Evolutionary conservation across 2,797 vertebrate species (phyloP), one percentile per base, ranked within the genome.

Genomic region (Sandelia bainsii): DNA sequence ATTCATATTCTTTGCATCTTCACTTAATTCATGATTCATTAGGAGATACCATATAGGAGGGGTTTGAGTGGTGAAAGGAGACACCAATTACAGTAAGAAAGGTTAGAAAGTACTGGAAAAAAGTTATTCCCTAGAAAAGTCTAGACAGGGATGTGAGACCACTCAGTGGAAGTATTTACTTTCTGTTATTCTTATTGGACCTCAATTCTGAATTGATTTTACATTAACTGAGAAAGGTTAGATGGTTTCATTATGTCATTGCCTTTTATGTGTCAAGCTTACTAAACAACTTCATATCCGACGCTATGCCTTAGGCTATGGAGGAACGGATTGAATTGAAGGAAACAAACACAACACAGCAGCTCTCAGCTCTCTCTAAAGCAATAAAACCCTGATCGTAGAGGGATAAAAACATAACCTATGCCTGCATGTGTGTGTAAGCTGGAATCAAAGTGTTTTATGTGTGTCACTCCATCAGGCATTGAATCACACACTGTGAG

Each of bases 371-470:
- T 68, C 60, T 45, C 62, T 71, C 57, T 3, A 60, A 80, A 62
- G 65, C 70, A 84, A 84, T 80, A 80, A 82, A 74, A 40, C 25
- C 45, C 48, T 66, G 61, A 75, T 79, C 29, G 67, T n/a, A 48
- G 32, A 62, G 53, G 75, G 64, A 42, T 62, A 6, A 45, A 69
- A 79, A 74, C 74, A 68, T 53, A 76, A 13, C 66, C 16, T 42
- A n/a, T 4, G 13, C 23, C 29, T 77, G 37, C 46, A 10, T 23
- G n/a, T 64, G 59, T 61, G 48, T 56, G 34, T 11, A 12, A 19
- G 59, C 44, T 45, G 23, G 42, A 46, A 39, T 49, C n/a, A 34
- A 44, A 23, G 12, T 44, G 4, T 8, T 22, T 19, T 60, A 5
- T 34, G 56, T 75, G 57, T 60, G 23, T 39, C 22, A 19, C 27